Conservation (phyloP, 2,113 vertebrate species). For the Geococcyx californianus region DNA sequence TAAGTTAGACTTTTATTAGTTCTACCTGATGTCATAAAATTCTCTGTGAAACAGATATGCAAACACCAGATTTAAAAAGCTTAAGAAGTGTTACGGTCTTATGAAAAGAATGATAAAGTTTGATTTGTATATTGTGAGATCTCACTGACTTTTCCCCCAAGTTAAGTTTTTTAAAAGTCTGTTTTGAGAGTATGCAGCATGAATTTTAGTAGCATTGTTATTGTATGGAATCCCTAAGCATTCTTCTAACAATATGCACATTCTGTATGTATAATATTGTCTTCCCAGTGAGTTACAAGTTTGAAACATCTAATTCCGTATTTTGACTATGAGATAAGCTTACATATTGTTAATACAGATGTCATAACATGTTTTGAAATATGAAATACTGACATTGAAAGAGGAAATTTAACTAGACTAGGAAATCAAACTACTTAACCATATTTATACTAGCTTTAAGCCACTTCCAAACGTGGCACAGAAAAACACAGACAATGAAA, state of each 20-base stretch:
- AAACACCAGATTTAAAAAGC: background rate
- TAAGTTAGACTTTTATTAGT: background rate
- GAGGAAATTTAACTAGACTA: background rate
- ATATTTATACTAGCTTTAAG: background rate
- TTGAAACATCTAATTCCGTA: background rate
- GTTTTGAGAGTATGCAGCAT: background rate
- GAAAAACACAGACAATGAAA: background rate
- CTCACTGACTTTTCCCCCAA: background rate
- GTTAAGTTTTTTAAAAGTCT: background rate
- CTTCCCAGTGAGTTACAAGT: background rate
- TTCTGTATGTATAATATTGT: background rate
- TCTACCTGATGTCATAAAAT: background rate
- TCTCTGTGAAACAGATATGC: background rate
- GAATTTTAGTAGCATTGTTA: background rate
- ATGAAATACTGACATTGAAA: background rate
- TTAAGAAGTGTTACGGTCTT: background rate
- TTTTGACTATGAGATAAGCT: background rate
- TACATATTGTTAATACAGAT: background rate
- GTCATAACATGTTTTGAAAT: background rate
- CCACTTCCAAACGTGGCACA: background rate
- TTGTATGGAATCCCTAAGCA: background rate
- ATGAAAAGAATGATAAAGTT: background rate
- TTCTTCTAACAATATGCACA: background rate
- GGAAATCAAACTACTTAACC: background rate
- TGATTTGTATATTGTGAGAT: background rate